These are phyloP conservation scores for Ectemnius continuus DNA, from an alignment of 2,888 invertebrate genomes.

Conservation along the genomic window DNA sequence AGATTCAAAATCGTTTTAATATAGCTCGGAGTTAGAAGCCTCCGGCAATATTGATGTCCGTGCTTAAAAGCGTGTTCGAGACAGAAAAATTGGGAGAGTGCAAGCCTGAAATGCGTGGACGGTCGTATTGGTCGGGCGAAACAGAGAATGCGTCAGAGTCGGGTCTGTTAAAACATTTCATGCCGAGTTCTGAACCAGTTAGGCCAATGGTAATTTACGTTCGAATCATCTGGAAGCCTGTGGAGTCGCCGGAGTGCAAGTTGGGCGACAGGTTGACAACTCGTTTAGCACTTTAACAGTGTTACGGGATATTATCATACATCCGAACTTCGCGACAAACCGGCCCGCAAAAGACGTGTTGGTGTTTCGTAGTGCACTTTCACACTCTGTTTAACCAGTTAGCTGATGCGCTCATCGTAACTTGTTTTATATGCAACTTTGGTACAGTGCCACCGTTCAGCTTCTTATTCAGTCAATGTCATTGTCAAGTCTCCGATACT, in stretches of 20 bases:
- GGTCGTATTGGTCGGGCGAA: neutral
- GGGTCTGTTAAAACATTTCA: too few relatives aligned
- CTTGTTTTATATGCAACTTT: neutral
- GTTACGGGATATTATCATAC: constrained; percentile 30
- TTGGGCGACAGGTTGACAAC: constrained; percentile 25
- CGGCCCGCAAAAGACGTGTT: constrained; percentile 18
- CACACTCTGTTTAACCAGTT: constrained; percentile 15
- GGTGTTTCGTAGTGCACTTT: constrained; percentile 14
- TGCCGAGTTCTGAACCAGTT: too few relatives aligned
- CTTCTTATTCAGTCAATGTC: neutral
- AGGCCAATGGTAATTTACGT: constrained; percentile 31
- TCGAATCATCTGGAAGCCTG: constrained; percentile 25
- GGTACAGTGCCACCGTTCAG: too few relatives aligned
- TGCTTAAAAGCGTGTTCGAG: too few relatives aligned
- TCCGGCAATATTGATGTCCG: too few relatives aligned
- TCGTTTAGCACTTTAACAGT: constrained; percentile 29
- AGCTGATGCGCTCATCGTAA: neutral
- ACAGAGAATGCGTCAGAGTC: too few relatives aligned
- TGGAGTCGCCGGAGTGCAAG: constrained; percentile 12
- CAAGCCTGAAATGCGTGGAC: neutral
- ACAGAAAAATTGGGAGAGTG: too few relatives aligned
- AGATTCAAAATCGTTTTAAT: neutral
- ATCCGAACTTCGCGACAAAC: constrained; percentile 28
- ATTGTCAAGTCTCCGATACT: too few relatives aligned
- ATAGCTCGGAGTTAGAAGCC: neutral